Base-by-base conservation (phyloP, 2,888 invertebrate species). In the Ellobium chinense region DNA sequence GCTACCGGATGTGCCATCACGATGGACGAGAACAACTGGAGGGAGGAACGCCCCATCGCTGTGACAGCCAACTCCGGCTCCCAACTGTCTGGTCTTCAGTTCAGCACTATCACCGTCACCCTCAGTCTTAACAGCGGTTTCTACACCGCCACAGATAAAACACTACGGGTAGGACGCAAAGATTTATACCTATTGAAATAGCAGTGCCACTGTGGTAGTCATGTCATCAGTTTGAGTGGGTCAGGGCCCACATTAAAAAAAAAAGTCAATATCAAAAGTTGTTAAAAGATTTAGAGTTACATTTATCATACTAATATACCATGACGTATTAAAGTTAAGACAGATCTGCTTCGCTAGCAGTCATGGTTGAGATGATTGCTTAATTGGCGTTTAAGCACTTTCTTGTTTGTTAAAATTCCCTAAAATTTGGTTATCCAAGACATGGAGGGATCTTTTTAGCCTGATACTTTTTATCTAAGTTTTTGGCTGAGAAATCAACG, bases 51-150 rank as follows among this genome's bases (percentile, higher is more conserved):
- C 2, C 56, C 68, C 21, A 78, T 88, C 34, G 77, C 83, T 12
- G 69, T 88, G 12, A 76, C 74, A 56, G 85, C 84, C 7, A 85
- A 85, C 56, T 76, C 83, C 24, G 88, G 88, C 73, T 80, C 80
- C n/a, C 58, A 80, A 21, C 70, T 81, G 63, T 83, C 84, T 65
- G 84, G 84, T 7, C 39, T 60, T 5, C 68, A 73, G 24, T 63
- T 37, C 21, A 80, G 75, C 14, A 80, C 72, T 12, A 72, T 85
- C 7, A 77, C 78, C 2, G 36, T 85, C 14, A 76, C 82, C 4
- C 78, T 80, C 24, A 77, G 54, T n/a, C 56, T 82, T 24, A 80
- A 79, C 18, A 75, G 60, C 14, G 34, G 39, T 0, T 76, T 77
- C 34, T 63, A 78, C 46, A 31, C 31, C 54, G 82, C 70, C 56